Evolutionary conservation across 1,140 invertebrate genomes (phyloP), one percentile per base, ranked within the genome.

Genomic region (Aphis craccivora): DNA sequence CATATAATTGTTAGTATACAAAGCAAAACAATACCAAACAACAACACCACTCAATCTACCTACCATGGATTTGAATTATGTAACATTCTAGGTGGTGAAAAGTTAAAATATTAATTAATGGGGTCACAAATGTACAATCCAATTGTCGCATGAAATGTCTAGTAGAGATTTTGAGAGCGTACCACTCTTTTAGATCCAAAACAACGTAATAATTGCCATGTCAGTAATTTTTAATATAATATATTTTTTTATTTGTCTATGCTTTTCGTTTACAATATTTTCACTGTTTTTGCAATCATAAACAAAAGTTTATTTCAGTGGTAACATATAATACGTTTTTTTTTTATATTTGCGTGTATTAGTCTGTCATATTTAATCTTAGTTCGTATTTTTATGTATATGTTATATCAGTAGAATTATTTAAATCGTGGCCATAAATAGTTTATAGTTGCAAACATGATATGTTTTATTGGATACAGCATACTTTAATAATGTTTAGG

Each of bases 401-500:
- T 43, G 83, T 11, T 23, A 51, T 14, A 43, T 40, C 22, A 40
- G n/a, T 40, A 67, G 6, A 90, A 55, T 18, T 48, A 30, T 76
- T 81, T n/a, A n/a, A 14, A 91, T 91, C n/a, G 4, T 67, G 37
- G 11, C 45, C 40, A 5, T 48, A 48, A 91, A 91, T 48, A 48
- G 35, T 91, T 91, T 48, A 90, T 53, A 90, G 89, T 90, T 67
- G 22, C 22, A 67, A 90, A 81, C 60, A 91, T 43, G 30, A 48
- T 35, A 43, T 22, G 60, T 51, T 20, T 30, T 81, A 91, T 81
- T 81, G 48, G 53, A 81, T 67, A 48, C 45, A 76, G 43, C 18
- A 91, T 45, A 81, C 14, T 48, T 35, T 2, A 7, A 30, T 35
- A n/a, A n/a, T 45, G 9, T 48, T 91, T 25, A 60, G 22, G 23